These are phyloP conservation scores for Heteromurus nitidus DNA, from an alignment of 2,888 invertebrate genomes.

Conservation along the genomic window DNA sequence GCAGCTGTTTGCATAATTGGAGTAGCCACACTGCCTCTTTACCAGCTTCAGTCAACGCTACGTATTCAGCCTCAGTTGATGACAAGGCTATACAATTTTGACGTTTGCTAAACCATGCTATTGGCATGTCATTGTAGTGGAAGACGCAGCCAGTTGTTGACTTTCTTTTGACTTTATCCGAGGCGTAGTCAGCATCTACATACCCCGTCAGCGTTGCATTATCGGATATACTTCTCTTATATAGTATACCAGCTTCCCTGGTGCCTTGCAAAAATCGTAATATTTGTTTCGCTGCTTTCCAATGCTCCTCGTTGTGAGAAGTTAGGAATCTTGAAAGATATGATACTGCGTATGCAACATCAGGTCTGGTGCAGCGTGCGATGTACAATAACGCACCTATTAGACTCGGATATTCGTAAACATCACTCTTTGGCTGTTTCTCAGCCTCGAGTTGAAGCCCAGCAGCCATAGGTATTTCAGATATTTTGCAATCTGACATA, in stretches of 20 bases:
- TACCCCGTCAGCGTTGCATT: neutral
- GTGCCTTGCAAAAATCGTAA: constrained; percentile 59
- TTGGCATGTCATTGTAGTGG: neutral
- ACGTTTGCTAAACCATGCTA: neutral
- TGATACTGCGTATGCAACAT: constrained; percentile 69
- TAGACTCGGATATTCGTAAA: no score
- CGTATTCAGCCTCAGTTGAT: constrained; percentile 28
- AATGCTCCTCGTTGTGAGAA: constrained; percentile 65
- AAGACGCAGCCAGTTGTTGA: neutral
- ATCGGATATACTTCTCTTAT: neutral
- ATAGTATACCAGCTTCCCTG: constrained; percentile 28
- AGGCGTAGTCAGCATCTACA: neutral
- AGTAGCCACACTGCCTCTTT: constrained; percentile 66
- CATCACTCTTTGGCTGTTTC: no score
- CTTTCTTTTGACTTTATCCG: neutral
- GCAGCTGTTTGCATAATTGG: constrained; percentile 51
- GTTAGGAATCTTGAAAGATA: constrained; percentile 68
- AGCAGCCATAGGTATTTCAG: constrained; percentile 43
- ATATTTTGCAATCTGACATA: constrained; percentile 51
- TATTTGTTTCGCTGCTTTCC: constrained; percentile 65
- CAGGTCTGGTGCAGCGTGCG: constrained; percentile 68
- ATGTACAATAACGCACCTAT: constrained; percentile 71
- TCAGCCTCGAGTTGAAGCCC: neutral
- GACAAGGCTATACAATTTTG: neutral
- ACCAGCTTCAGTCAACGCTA: constrained; percentile 63